Base-by-base conservation (phyloP, 1,140 invertebrate species). In the Drosophila ironensis region DNA sequence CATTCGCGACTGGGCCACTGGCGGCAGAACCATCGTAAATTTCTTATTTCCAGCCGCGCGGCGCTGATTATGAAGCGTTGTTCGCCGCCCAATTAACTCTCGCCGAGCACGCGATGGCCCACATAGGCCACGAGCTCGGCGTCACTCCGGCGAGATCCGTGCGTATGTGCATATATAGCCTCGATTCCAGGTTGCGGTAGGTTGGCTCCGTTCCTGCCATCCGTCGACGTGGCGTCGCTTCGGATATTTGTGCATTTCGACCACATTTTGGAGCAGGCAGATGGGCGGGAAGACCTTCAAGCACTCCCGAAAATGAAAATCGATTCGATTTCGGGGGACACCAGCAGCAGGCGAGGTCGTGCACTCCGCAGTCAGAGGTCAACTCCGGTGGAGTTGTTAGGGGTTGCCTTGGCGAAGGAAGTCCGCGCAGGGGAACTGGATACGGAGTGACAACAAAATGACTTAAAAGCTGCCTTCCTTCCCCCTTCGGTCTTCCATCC, bases 61-160 rank as follows among this genome's bases (percentile, higher is more conserved):
- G 70, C 56, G 48, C 72, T 73, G 72, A 73, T 82, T 82, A 82
- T 84, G 73, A 77, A 82, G 84, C 73, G 84, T 73, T 59, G 70
- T 77, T 82, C 52, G 63, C 45, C 41, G 68, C 77, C 44, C 78
- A 84, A 84, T 84, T 82, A 82, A 82, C 42, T 82, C 57, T 33
- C 37, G 53, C 25, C 33, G 33, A 56, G 78, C 77, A 82, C 77
- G 77, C 77, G 78, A 82, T 77, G 77, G 46, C 68, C 72, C 77
- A 77, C 41, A 82, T 63, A 75, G 48, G 16, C 56, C 9, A 22
- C 27, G 17, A 44, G 20, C 53, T 20, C 61, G 6, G 28, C 28
- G n/a, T n/a, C n/a, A 35, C 14, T 6, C 30, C 20, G 22, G 9
- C 12, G 6, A 40, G 24, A 63, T 14, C 33, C 9, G 5, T 5